A percentile compares a stretch with the other conserved stretches of the same genome.
These are phyloP conservation scores for Meandrusa payeni DNA, from an alignment of 2,888 invertebrate genomes.

Conservation along the genomic window DNA sequence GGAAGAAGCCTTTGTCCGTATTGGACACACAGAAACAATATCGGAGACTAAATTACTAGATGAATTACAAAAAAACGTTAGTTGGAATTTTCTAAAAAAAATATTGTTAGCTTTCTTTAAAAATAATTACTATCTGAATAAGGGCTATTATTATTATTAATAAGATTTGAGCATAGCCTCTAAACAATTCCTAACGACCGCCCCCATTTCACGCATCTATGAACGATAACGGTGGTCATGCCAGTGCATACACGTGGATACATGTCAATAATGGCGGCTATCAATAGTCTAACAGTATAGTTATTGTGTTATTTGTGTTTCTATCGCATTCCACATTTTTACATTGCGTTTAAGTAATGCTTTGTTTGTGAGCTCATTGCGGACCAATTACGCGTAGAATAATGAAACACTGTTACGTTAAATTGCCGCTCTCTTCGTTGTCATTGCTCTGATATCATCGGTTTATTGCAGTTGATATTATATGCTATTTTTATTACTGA, in stretches of 20 bases:
- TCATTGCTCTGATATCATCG: constrained; percentile 18
- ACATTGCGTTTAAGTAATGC: constrained; percentile 8
- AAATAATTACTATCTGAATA: too few relatives aligned
- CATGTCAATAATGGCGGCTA: constrained; percentile 44
- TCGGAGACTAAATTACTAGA: too few relatives aligned
- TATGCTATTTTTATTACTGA: too few relatives aligned
- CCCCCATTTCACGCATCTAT: constrained; percentile 54
- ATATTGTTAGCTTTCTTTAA: too few relatives aligned
- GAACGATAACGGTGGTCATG: constrained; percentile 59
- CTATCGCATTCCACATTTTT: constrained; percentile 15
- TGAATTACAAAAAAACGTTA: too few relatives aligned
- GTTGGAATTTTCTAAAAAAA: too few relatives aligned
- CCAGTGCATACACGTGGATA: constrained; percentile 46
- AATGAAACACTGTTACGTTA: constrained; percentile 12
- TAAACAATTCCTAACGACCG: constrained; percentile 6
- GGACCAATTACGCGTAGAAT: constrained; percentile 16
- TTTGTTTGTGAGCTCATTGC: constrained; percentile 20
- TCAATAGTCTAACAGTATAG: constrained; percentile 32
- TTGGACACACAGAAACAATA: too few relatives aligned
- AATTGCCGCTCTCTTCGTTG: constrained; percentile 5
- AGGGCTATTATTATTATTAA: too few relatives aligned
- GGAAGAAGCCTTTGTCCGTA: too few relatives aligned
- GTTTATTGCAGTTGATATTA: constrained; percentile 17
- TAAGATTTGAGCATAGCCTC: background rate
- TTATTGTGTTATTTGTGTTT: constrained; percentile 32